These are phyloP conservation scores for Melanotaenia maccullochi DNA, from an alignment of 2,797 vertebrate genomes.

Conservation along the genomic window DNA sequence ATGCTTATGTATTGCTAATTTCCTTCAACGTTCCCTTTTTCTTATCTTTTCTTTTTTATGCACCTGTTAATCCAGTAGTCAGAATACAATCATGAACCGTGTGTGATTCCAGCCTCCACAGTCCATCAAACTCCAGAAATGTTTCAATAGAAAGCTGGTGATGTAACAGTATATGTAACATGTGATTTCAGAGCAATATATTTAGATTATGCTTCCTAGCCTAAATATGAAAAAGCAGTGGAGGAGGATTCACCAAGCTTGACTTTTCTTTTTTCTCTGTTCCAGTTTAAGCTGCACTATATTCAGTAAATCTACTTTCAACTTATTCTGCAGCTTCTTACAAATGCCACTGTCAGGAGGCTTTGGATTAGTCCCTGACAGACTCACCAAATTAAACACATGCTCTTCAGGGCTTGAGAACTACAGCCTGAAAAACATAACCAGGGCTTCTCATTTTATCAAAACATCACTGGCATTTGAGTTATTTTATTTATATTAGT, in stretches of 20 bases:
- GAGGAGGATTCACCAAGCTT: slow-evolving; percentile 57
- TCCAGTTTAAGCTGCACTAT: slow-evolving; percentile 71
- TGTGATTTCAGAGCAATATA: slow-evolving; percentile 63
- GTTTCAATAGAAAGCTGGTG: slow-evolving; percentile 42
- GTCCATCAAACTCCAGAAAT: slow-evolving; percentile 36
- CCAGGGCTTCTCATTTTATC: slow-evolving; percentile 38
- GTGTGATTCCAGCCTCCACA: slow-evolving; percentile 14
- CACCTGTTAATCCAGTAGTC: slow-evolving; percentile 8
- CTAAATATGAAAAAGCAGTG: slow-evolving; percentile 47
- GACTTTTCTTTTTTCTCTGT: slow-evolving; percentile 55
- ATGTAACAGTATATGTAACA: slow-evolving; percentile 61
- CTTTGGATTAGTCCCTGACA: slow-evolving; percentile 67
- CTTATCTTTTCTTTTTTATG: background rate
- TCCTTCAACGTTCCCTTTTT: background rate
- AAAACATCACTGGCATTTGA: slow-evolving; percentile 48
- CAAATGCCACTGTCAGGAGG: slow-evolving; percentile 58
- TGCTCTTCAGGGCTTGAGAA: slow-evolving; percentile 42
- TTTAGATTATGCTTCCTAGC: slow-evolving; percentile 61
- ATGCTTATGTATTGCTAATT: slow-evolving; percentile 3
- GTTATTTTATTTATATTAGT: slow-evolving; percentile 47
- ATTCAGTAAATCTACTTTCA: slow-evolving; percentile 75
- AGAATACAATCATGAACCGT: background rate
- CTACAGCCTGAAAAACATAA: slow-evolving; percentile 29
- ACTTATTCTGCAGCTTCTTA: slow-evolving; percentile 68
- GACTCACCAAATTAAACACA: slow-evolving; percentile 55